Percentiles rank a stretch among this genome's conserved stretches.
phyloP scores from a whole-genome alignment of 2,113 vertebrate genomes.

The Rhinichthys klamathensis region DNA sequence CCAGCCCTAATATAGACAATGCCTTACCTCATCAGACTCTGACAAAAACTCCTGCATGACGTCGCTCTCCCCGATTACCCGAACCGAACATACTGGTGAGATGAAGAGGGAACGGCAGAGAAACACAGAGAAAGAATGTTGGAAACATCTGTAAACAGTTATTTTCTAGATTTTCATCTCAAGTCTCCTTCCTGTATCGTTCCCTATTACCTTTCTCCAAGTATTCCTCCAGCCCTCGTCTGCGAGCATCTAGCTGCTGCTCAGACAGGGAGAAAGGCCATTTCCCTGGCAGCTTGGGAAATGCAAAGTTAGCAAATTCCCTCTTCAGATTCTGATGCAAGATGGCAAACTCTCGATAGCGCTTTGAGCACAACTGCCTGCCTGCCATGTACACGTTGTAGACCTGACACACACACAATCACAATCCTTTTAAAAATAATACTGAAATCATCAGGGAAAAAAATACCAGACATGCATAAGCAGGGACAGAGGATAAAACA shows the following conservation, averaged over 20 bases:
- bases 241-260: constrained; percentile 91
- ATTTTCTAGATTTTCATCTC: constrained; percentile 5
- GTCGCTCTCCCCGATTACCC: constrained; percentile 96
- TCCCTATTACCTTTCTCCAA: constrained; percentile 85
- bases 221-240: constrained; percentile 94
- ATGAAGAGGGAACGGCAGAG: neutral
- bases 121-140: neutral
- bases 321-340: constrained; percentile 95
- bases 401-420: constrained; percentile 75
- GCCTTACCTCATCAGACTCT: constrained; percentile 92
- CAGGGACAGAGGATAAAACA: neutral
- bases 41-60: constrained; percentile 99
- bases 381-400: constrained; percentile 99
- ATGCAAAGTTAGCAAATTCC: constrained; percentile 93
- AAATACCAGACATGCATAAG: neutral
- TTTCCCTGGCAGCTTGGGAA: constrained; percentile 94
- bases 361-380: constrained; percentile 93
- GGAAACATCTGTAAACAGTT: constrained; percentile 14
- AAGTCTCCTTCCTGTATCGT: neutral
- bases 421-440: neutral
- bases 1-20: neutral
- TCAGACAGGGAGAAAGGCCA: constrained; percentile 97
- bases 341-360: constrained; percentile 94
- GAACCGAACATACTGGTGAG: constrained; percentile 89
- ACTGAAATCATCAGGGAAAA: neutral